Conservation (phyloP, 2,113 vertebrate genomes). For the Gallinago paraguaiae region DNA sequence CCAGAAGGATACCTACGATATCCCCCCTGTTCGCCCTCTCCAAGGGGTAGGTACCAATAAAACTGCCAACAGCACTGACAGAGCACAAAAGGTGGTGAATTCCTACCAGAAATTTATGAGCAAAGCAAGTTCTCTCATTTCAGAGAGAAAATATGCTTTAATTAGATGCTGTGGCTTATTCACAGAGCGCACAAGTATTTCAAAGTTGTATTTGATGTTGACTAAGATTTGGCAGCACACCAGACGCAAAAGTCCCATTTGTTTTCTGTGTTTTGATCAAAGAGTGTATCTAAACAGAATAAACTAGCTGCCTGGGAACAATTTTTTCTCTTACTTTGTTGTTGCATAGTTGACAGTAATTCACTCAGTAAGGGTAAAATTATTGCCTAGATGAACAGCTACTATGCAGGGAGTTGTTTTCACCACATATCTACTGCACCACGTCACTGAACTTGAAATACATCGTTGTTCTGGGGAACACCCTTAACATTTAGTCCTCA, state of each 20-base stretch:
- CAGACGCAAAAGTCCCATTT: neutral
- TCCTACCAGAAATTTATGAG: slow-evolving; percentile 11
- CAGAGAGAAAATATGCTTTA: slow-evolving; percentile 15
- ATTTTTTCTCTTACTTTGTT: neutral
- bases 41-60: slow-evolving; percentile 86
- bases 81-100: slow-evolving; percentile 18
- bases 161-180: slow-evolving; percentile 19
- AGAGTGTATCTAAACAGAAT: slow-evolving; percentile 14
- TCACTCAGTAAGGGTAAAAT: slow-evolving; percentile 21
- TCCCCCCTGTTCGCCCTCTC: slow-evolving; percentile 81
- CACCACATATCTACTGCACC: neutral
- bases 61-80: neutral
- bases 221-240: slow-evolving; percentile 45
- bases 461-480: neutral
- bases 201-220: slow-evolving; percentile 45
- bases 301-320: slow-evolving; percentile 28
- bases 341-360: slow-evolving; percentile 18
- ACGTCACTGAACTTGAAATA: neutral
- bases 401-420: slow-evolving; percentile 1
- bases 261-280: slow-evolving; percentile 52
- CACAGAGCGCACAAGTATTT: slow-evolving; percentile 13
- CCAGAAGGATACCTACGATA: slow-evolving; percentile 90
- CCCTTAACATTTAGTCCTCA: neutral
- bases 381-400: neutral
- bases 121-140: slow-evolving; percentile 37